Evolutionary conservation across 2,888 invertebrate genomes (phyloP).

Genomic region (Mermis nigrescens): DNA sequence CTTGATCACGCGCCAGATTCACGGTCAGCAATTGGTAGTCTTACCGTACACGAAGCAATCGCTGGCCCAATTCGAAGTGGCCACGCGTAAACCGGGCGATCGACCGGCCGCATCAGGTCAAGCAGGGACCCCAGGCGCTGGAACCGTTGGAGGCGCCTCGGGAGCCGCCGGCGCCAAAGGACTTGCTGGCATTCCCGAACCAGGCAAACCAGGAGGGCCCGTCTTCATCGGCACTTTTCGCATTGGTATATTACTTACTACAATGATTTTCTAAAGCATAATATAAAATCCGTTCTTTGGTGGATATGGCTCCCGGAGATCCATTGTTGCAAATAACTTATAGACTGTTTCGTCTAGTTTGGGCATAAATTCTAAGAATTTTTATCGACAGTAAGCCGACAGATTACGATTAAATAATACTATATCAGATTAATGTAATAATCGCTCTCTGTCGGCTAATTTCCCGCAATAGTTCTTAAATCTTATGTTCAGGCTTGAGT

Average conservation of each 20-base stretch:
- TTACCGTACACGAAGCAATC: conserved; percentile 85
- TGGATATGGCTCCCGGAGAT: too few species aligned
- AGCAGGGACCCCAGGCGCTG: conserved; percentile 5
- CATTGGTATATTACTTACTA: background rate
- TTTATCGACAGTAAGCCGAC: too few species aligned
- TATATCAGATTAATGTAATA: too few species aligned
- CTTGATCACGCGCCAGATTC: conserved; percentile 67
- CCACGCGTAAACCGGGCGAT: conserved; percentile 1
- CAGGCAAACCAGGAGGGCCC: background rate
- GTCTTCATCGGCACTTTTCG: conserved; percentile 11
- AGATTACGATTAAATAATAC: too few species aligned
- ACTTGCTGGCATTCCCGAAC: background rate
- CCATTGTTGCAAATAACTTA: too few species aligned
- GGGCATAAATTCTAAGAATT: too few species aligned
- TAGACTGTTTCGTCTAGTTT: too few species aligned
- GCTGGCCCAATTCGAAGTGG: conserved; percentile 41
- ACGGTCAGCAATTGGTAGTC: conserved; percentile 82
- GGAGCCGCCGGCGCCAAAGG: background rate
- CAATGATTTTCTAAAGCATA: too few species aligned
- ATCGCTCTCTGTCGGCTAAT: too few species aligned
- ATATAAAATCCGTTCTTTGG: too few species aligned
- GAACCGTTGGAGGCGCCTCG: background rate
- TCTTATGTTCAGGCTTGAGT: too few species aligned
- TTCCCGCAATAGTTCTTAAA: too few species aligned
- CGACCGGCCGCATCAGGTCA: conserved; percentile 3